Percentiles rank a stretch among this genome's conserved stretches.
Evolutionary conservation across 1,140 invertebrate genomes (phyloP).

Genomic region (Camponotus pennsylvanicus): DNA sequence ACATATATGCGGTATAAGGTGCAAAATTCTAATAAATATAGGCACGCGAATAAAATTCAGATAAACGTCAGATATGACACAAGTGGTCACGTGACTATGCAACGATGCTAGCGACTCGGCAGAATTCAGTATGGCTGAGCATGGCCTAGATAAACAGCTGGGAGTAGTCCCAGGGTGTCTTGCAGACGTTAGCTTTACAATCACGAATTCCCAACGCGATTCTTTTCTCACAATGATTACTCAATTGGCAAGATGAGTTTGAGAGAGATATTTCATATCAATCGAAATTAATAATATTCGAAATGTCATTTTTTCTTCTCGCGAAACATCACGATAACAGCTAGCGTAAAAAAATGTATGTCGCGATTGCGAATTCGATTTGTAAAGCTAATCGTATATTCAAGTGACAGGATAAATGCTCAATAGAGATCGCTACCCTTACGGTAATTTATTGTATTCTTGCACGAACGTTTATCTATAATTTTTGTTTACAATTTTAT

Average conservation of each 20-base stretch:
- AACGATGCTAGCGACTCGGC: not conserved
- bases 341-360: not conserved
- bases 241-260: not conserved
- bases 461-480: conserved; percentile 28
- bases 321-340: conserved; percentile 15
- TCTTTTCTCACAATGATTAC: not conserved
- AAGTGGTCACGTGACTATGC: conserved; percentile 27
- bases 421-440: conserved; percentile 19
- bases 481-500: conserved; percentile 20
- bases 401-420: conserved; percentile 33
- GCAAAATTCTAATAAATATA: too few species aligned
- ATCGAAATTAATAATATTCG: not conserved
- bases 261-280: not conserved
- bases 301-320: not conserved
- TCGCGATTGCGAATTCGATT: not conserved
- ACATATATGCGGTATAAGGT: too few species aligned
- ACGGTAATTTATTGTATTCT: conserved; percentile 43
- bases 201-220: conserved; percentile 13
- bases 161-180: conserved; percentile 1
- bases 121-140: conserved; percentile 45
- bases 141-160: conserved; percentile 42
- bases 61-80: too few species aligned
- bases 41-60: too few species aligned
- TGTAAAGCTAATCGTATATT: not conserved
- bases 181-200: not conserved